Evolutionary conservation across 2,888 invertebrate genomes (phyloP).

Genomic region (Agonopterix alstromeriana): DNA sequence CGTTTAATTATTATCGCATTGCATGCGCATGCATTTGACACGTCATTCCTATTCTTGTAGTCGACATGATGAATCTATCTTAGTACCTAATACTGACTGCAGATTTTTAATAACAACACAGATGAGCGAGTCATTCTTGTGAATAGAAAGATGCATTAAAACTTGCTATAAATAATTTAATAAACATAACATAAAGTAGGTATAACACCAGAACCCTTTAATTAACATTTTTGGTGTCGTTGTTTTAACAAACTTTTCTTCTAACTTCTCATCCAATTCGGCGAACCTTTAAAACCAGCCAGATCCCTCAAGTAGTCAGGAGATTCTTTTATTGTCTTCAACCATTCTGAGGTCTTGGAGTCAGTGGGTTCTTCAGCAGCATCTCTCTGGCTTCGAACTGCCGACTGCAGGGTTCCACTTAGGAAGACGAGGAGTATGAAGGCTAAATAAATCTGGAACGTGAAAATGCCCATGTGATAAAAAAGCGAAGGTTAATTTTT

Average conservation of each 20-base stretch:
- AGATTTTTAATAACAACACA: too few relatives aligned
- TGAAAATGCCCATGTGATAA: not conserved
- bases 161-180: too few relatives aligned
- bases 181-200: too few relatives aligned
- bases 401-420: not conserved
- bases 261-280: not conserved
- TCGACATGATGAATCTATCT: too few relatives aligned
- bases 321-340: not conserved
- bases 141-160: too few relatives aligned
- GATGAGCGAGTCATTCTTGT: too few relatives aligned
- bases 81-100: too few relatives aligned
- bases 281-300: constrained; percentile 1
- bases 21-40: too few relatives aligned
- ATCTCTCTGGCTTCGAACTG: not conserved
- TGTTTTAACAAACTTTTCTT: too few relatives aligned
- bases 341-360: constrained; percentile 1
- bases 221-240: not conserved
- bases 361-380: not conserved
- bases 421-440: constrained; percentile 1
- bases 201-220: too few relatives aligned
- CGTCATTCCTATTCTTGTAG: too few relatives aligned
- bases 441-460: not conserved
- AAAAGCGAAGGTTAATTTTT: not conserved
- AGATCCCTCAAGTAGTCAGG: constrained; percentile 4
- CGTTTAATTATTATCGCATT: too few relatives aligned